Evolutionary conservation across 2,797 vertebrate genomes (phyloP).

Genomic region (Eremophila alpestris): DNA sequence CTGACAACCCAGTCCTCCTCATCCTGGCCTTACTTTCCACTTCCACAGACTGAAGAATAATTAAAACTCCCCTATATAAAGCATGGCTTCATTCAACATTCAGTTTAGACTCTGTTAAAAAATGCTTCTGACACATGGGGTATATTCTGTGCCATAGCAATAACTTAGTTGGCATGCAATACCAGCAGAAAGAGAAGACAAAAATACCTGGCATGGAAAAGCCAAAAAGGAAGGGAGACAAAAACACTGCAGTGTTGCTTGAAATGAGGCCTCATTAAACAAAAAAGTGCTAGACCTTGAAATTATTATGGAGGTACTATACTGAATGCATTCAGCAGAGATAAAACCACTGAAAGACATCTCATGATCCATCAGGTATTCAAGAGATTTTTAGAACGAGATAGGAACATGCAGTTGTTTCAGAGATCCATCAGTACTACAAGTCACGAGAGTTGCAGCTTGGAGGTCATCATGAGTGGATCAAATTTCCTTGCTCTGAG

Average conservation of each 20-base stretch:
- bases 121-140: constrained; percentile 50
- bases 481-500: neutral
- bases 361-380: neutral
- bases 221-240: neutral
- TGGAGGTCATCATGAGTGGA: neutral
- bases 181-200: constrained; percentile 42
- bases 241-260: neutral
- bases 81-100: constrained; percentile 60
- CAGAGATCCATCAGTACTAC: neutral
- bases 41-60: constrained; percentile 51
- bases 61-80: constrained; percentile 61
- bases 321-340: neutral
- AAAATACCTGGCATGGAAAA: constrained; percentile 16
- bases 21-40: constrained; percentile 26
- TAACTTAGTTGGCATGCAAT: constrained; percentile 22
- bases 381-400: neutral
- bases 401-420: neutral
- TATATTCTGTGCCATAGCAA: constrained; percentile 44
- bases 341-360: neutral
- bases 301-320: neutral
- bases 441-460: neutral
- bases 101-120: constrained; percentile 64
- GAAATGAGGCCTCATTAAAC: neutral
- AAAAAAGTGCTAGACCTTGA: neutral
- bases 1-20: constrained; percentile 57